These are phyloP conservation scores for Esperia sulphurella DNA, from an alignment of 2,888 invertebrate species.

Conservation along the genomic window DNA sequence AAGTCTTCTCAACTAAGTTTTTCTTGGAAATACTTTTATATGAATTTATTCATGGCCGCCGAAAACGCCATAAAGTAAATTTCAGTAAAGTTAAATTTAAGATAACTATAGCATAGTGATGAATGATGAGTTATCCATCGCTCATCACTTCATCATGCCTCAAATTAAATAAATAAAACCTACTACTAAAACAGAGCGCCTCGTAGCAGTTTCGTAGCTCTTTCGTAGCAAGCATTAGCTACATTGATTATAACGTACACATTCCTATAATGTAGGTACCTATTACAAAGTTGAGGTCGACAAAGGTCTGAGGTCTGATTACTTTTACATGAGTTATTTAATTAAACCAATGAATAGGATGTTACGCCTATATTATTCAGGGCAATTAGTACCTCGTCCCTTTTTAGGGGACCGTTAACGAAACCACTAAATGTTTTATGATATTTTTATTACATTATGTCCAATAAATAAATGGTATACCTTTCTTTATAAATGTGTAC, in stretches of 20 bases:
- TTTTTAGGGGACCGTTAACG: slow-evolving; percentile 46
- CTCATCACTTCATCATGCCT: too few relatives aligned
- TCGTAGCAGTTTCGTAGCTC: slow-evolving; percentile 1
- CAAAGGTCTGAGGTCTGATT: slow-evolving; percentile 17
- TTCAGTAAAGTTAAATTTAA: background rate
- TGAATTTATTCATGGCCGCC: too few relatives aligned
- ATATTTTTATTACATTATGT: too few relatives aligned
- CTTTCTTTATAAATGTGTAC: too few relatives aligned
- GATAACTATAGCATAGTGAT: too few relatives aligned
- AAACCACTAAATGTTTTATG: slow-evolving; percentile 15
- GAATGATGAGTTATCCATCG: too few relatives aligned
- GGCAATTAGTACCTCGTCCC: slow-evolving; percentile 57
- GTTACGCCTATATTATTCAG: slow-evolving; percentile 50
- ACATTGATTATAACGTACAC: background rate
- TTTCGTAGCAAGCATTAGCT: background rate
- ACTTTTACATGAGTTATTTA: slow-evolving; percentile 30
- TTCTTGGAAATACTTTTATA: too few relatives aligned
- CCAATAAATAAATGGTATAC: background rate
- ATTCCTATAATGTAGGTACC: background rate
- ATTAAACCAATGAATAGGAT: slow-evolving; percentile 32
- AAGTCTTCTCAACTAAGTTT: too few relatives aligned
- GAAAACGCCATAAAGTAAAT: too few relatives aligned
- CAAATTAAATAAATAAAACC: too few relatives aligned
- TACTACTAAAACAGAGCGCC: too few relatives aligned
- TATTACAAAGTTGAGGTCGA: background rate